These are phyloP conservation scores for Chlorops oryzae DNA, from an alignment of 1,140 invertebrate species.

Conservation along the genomic window DNA sequence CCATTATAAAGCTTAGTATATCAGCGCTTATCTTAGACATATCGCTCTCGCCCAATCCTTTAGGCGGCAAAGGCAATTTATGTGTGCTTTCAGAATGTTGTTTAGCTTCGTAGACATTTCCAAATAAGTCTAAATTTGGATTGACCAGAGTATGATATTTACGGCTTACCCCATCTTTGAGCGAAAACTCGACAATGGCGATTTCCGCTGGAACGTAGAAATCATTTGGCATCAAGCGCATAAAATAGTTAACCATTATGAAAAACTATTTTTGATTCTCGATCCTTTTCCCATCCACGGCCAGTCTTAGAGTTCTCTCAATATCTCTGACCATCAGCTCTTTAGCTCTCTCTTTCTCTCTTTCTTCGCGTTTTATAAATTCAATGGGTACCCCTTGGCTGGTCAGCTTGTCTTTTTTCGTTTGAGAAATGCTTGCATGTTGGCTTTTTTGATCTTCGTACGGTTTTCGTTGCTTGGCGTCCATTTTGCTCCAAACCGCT, in stretches of 20 bases:
- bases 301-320: too few relatives aligned
- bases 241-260: slow-evolving; percentile 18
- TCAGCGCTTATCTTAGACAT: slow-evolving; percentile 6
- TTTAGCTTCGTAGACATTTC: not conserved
- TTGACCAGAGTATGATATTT: slow-evolving; percentile 17
- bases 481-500: too few relatives aligned
- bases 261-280: too few relatives aligned
- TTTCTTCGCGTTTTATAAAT: too few relatives aligned
- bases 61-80: slow-evolving; percentile 16
- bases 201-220: slow-evolving; percentile 15
- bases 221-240: not conserved
- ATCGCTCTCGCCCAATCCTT: slow-evolving; percentile 14
- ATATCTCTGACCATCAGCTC: too few relatives aligned
- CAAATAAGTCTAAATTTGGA: slow-evolving; percentile 15
- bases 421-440: too few relatives aligned
- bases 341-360: too few relatives aligned
- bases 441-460: too few relatives aligned
- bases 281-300: too few relatives aligned
- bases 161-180: slow-evolving; percentile 5
- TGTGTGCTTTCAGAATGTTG: slow-evolving; percentile 10
- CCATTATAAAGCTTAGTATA: slow-evolving; percentile 8
- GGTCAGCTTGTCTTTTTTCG: too few relatives aligned
- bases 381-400: too few relatives aligned
- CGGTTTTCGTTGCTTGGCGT: too few relatives aligned
- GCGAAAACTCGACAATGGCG: slow-evolving; percentile 8